Percentiles rank a stretch among this genome's conserved stretches.
Conservation (phyloP, 2,113 vertebrate genomes). For the Chaetorhynchus papuensis region DNA sequence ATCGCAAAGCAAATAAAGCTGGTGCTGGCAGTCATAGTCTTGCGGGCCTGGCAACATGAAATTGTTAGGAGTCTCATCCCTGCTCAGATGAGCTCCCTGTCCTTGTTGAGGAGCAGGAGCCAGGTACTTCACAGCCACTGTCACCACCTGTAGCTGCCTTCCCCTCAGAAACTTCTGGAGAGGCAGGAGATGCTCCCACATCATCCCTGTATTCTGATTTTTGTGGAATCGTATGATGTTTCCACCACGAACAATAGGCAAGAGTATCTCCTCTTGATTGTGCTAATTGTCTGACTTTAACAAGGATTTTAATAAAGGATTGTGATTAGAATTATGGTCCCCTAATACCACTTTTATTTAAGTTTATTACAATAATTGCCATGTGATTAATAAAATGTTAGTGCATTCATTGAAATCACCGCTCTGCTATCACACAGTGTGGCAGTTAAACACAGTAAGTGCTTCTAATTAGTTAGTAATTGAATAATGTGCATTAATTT, state of each 20-base stretch:
- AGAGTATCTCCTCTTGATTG: background rate
- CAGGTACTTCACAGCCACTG: rapidly evolving
- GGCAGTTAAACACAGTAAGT: constrained; percentile 40
- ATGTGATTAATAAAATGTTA: constrained; percentile 39
- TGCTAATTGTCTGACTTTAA: background rate
- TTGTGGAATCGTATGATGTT: background rate
- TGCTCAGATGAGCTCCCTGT: background rate
- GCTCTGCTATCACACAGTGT: background rate
- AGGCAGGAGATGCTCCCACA: rapidly evolving
- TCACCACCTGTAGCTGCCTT: background rate
- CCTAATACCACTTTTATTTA: background rate
- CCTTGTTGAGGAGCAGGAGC: background rate
- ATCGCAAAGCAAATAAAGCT: background rate
- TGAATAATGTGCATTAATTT: background rate
- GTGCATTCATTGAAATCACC: background rate
- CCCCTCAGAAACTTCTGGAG: background rate
- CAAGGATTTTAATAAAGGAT: background rate
- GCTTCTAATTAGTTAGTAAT: constrained; percentile 30
- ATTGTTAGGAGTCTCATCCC: background rate
- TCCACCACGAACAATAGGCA: background rate
- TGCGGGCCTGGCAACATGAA: background rate
- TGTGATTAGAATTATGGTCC: background rate
- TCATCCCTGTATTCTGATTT: background rate
- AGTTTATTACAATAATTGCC: constrained; percentile 14
- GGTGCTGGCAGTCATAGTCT: background rate